These are phyloP conservation scores for Oreochromis grahami DNA, from an alignment of 2,797 vertebrate genomes.

Conservation along the genomic window DNA sequence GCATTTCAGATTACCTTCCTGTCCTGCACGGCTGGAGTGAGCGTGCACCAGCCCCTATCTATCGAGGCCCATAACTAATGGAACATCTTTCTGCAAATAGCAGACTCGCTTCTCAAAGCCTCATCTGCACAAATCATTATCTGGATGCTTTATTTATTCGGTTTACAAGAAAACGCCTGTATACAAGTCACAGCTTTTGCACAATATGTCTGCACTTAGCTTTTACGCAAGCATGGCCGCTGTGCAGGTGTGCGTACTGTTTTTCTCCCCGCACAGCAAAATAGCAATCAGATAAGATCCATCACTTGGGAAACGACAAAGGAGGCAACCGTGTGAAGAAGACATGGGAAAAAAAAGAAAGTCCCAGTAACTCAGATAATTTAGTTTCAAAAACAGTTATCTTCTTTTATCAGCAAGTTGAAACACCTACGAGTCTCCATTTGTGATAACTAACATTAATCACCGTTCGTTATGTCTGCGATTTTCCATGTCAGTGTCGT, in stretches of 20 bases:
- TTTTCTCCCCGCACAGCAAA: neutral
- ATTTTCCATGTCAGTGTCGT: neutral
- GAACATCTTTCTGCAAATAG: constrained; percentile 62
- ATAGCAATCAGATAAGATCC: constrained; percentile 45
- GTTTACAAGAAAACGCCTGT: constrained; percentile 13
- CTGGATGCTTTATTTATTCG: constrained; percentile 4
- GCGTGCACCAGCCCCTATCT: constrained; percentile 46
- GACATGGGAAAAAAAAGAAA: neutral
- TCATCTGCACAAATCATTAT: constrained; percentile 14
- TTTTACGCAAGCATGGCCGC: neutral
- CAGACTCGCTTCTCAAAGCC: constrained; percentile 19
- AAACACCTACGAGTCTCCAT: neutral
- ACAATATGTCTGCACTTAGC: neutral
- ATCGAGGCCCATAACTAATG: constrained; percentile 18
- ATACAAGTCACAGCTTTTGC: neutral
- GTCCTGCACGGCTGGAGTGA: constrained; percentile 40
- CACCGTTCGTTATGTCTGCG: neutral
- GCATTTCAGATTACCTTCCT: constrained; percentile 55
- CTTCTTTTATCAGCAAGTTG: neutral
- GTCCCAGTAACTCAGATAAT: neutral
- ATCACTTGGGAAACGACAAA: constrained; percentile 7
- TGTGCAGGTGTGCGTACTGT: neutral
- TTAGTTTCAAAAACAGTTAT: neutral
- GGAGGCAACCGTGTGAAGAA: neutral
- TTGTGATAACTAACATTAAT: neutral